Percentiles rank a stretch among this genome's conserved stretches.
These are phyloP conservation scores for Himalopsyche phryganea DNA, from an alignment of 1,140 invertebrate genomes.

Conservation along the genomic window DNA sequence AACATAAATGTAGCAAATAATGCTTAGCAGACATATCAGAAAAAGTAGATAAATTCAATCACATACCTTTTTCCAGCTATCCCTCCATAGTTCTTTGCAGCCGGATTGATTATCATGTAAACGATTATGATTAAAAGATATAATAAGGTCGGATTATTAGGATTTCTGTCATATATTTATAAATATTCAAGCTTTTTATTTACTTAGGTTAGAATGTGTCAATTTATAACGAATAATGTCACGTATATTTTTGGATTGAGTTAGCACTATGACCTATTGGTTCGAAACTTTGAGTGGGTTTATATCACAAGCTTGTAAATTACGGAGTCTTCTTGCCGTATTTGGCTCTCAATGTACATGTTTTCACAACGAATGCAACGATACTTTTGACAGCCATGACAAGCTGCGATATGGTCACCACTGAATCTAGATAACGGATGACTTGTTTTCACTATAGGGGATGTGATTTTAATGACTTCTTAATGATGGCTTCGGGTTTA, in stretches of 20 bases:
- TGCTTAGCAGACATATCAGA: too few relatives aligned
- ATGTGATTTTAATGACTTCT: not conserved
- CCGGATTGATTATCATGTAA: too few relatives aligned
- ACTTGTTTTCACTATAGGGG: too few relatives aligned
- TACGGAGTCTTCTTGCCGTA: constrained; percentile 9
- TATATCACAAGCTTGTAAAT: not conserved
- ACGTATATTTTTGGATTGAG: not conserved
- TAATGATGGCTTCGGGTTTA: too few relatives aligned
- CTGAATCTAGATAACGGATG: not conserved
- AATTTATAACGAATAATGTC: constrained; percentile 5
- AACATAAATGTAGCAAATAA: too few relatives aligned
- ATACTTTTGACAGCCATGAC: constrained; percentile 17
- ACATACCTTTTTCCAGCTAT: too few relatives aligned
- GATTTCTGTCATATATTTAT: not conserved
- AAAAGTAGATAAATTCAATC: too few relatives aligned
- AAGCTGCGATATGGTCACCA: not conserved
- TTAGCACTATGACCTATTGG: not conserved
- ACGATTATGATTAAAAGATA: too few relatives aligned
- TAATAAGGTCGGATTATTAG: too few relatives aligned
- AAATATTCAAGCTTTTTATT: constrained; percentile 3
- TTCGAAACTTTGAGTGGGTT: not conserved
- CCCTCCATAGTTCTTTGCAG: too few relatives aligned
- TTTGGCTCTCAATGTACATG: constrained; percentile 9
- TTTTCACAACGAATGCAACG: constrained; percentile 13
- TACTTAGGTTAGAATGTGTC: constrained; percentile 1